Percentiles rank a stretch among this genome's conserved stretches.
These are phyloP conservation scores for Diarsia mendica DNA, from an alignment of 2,888 invertebrate genomes.

Conservation along the genomic window DNA sequence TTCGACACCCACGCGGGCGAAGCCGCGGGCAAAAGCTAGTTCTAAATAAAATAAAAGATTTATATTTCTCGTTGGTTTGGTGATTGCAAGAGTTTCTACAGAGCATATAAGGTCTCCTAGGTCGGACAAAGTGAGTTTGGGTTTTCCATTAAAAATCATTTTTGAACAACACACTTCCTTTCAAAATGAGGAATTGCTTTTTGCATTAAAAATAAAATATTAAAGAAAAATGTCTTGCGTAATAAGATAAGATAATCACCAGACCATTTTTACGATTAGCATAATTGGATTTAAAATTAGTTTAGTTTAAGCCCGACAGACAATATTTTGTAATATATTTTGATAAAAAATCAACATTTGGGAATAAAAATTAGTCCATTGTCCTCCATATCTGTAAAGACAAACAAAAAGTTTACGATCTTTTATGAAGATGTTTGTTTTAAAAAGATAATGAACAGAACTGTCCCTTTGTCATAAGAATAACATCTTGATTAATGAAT, in stretches of 20 bases:
- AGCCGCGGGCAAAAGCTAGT: no score
- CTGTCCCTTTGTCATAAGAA: background rate
- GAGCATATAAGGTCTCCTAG: background rate
- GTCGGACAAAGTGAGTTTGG: background rate
- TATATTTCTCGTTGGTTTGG: background rate
- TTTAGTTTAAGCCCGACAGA: no score
- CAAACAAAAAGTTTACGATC: background rate
- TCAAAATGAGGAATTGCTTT: no score
- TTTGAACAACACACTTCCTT: no score
- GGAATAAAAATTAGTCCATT: background rate
- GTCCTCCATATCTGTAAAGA: background rate
- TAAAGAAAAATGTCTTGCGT: no score
- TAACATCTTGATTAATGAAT: constrained; percentile 3
- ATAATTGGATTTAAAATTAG: no score
- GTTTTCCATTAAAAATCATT: background rate
- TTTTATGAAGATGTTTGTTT: background rate
- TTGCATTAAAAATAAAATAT: no score
- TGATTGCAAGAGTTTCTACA: background rate
- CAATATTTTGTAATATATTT: constrained; percentile 1
- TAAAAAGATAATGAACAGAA: background rate
- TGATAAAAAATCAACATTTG: constrained; percentile 5
- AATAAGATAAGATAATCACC: no score
- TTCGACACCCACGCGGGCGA: no score
- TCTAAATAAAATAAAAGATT: no score
- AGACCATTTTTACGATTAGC: no score